Base-by-base conservation (phyloP, 2,888 invertebrate genomes). In the Drosophila leonis region DNA sequence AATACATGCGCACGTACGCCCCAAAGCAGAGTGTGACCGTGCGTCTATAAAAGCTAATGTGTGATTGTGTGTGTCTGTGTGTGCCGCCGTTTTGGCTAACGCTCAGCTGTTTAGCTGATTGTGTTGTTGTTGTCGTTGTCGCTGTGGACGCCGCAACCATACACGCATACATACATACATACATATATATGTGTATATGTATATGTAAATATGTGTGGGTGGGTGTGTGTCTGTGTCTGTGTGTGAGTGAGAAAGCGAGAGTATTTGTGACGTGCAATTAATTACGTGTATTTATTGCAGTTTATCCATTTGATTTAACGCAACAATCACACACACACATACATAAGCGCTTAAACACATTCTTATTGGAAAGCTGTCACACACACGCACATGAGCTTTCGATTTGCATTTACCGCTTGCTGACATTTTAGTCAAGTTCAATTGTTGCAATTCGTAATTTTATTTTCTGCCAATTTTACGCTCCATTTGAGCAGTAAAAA, bases 401-500 rank as follows among this genome's bases (percentile, higher is more conserved):
- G 59, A 69, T 69, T 68, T 68, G 65, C 63, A 66, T 69, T 61
- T 60, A 48, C 27, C 51, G 20, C 60, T 59, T n/a, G 24, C 57
- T 64, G 56, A 48, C 63, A 65, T 63, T 55, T 69, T 78, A 54
- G 75, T 75, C 75, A 79, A 79, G 78, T 79, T 72, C 72, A 79
- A 75, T 75, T 72, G 61, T 68, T 71, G 49, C 57, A 29, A 64
- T 52, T 62, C 63, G 15, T 20, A 44, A 41, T 52, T 67, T 66
- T 60, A 33, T 60, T 51, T 68, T 56, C 56, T 65, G 57, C 44
- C 71, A 79, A 79, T 79, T 79, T 79, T 65, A 79, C 79, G 79
- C 79, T 79, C 70, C 72, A 79, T 79, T 79, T 79, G 76, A 79
- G 78, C 75, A 61, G 48, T 72, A 69, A 65, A 46, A 55, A 52